Conservation (phyloP, 2,888 invertebrate genomes). For the Eristalis arbustorum region DNA sequence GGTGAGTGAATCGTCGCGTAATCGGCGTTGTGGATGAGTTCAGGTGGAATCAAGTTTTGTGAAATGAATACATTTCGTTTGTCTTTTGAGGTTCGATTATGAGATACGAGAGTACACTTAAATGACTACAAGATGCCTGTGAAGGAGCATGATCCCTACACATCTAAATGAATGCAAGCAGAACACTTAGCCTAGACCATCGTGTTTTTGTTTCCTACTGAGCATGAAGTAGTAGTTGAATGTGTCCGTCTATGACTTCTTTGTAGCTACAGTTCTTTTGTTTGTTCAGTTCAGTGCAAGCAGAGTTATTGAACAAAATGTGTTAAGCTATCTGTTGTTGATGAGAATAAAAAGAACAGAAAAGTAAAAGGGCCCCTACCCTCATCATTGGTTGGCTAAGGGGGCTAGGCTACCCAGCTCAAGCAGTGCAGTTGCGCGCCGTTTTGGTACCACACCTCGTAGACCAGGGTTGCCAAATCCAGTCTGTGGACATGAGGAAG, state of each 20-base stretch:
- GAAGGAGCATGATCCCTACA: neutral
- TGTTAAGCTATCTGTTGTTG: neutral
- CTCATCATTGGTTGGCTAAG: too few species aligned
- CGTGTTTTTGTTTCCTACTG: neutral
- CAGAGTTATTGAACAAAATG: neutral
- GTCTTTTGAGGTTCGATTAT: neutral
- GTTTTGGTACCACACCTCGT: too few species aligned
- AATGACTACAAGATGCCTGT: neutral
- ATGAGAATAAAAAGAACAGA: neutral
- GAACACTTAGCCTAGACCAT: neutral
- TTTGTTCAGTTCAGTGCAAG: slow-evolving; percentile 47
- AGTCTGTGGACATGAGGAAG: too few species aligned
- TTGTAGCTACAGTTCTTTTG: slow-evolving; percentile 7
- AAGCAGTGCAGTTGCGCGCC: too few species aligned
- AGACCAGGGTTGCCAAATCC: too few species aligned
- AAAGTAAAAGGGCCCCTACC: too few species aligned
- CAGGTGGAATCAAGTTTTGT: slow-evolving; percentile 52
- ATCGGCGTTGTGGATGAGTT: slow-evolving; percentile 10
- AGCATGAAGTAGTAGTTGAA: neutral
- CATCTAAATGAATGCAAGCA: neutral
- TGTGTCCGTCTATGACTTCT: neutral
- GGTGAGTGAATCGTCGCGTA: slow-evolving; percentile 19
- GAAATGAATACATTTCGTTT: slow-evolving; percentile 18
- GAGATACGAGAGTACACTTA: neutral
- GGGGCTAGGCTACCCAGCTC: too few species aligned